Evolutionary conservation across 2,113 vertebrate genomes (phyloP), one percentile per base, ranked within the genome.

Genomic region (Hystrix cristata): DNA sequence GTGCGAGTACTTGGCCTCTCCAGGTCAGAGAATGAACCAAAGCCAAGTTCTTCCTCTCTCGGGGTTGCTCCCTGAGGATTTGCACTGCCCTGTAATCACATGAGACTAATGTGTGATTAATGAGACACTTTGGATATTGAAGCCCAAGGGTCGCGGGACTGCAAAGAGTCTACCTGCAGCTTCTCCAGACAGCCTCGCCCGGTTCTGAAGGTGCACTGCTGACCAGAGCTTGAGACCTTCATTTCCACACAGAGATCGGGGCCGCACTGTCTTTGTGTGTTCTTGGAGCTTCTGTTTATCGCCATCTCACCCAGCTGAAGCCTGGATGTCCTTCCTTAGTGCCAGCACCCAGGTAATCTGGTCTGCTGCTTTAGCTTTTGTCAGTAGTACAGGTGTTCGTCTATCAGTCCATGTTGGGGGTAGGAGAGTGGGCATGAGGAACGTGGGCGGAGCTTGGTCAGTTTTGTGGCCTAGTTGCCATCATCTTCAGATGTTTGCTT

Each of bases 41-140:
- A 62, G 19, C 15, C 76, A 55, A 23, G 5, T 15, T 76, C 53
- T 74, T 67, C 60, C 31, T 65, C 38, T 23, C 31, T 38, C 18
- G 7, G n/a, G 27, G 12, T 69, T 59, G 5, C 21, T 55, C 60
- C 60, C 34, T 10, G 55, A 43, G 43, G 69, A 84, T 55, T 23
- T 84, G 60, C 59, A 9, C 29, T 62, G 62, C 31, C 83, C 13
- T 62, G 31, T 38, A 60, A 21, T 81, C 74, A 62, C 82, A 60
- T 3, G 59, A 81, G 85, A 93, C 29, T 21, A 57, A 6, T 57
- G 2, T 67, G 51, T 78, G 31, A 57, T 14, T 88, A 91, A 94
- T 87, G 92, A 88, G 67, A 34, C 62, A 60, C 69, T 92, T 81
- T 83, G 92, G 88, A 62, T 88, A 67, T 69, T 60, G 53, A 91